Conservation (phyloP, 2,113 vertebrate species). For the Brachyhypopomus gauderio region DNA sequence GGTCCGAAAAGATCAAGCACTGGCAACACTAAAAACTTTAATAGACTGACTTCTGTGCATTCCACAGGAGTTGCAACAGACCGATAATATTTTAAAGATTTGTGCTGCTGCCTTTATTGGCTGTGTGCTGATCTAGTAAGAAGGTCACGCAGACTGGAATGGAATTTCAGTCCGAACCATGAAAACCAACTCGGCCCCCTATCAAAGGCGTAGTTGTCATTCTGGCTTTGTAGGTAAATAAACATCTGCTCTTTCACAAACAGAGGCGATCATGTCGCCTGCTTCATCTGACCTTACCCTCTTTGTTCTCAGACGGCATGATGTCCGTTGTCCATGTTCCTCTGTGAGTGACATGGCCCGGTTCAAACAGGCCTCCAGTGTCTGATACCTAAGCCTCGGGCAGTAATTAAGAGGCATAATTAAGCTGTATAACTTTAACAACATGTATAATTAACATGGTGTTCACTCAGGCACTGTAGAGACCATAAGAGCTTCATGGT, state of each 20-base stretch:
- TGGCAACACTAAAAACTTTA: no score
- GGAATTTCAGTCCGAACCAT: neutral
- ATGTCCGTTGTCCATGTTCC: neutral
- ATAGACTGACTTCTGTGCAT: no score
- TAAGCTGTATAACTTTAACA: conserved; percentile 42
- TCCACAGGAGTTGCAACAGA: no score
- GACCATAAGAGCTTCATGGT: conserved; percentile 20
- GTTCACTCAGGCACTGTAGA: conserved; percentile 33
- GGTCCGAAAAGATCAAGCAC: neutral
- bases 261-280: neutral
- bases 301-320: conserved; percentile 3
- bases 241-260: conserved; percentile 13
- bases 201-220: neutral
- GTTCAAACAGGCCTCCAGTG: conserved; percentile 5
- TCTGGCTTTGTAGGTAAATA: neutral
- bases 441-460: conserved; percentile 41
- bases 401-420: conserved; percentile 39
- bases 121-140: neutral
- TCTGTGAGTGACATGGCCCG: conserved; percentile 10
- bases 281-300: neutral
- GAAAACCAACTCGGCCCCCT: neutral
- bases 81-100: neutral
- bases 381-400: conserved; percentile 23
- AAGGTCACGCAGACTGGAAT: neutral
- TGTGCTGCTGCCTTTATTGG: neutral